phyloP scores from a whole-genome alignment of 1,140 invertebrate species.

The Agrypnia vestita region DNA sequence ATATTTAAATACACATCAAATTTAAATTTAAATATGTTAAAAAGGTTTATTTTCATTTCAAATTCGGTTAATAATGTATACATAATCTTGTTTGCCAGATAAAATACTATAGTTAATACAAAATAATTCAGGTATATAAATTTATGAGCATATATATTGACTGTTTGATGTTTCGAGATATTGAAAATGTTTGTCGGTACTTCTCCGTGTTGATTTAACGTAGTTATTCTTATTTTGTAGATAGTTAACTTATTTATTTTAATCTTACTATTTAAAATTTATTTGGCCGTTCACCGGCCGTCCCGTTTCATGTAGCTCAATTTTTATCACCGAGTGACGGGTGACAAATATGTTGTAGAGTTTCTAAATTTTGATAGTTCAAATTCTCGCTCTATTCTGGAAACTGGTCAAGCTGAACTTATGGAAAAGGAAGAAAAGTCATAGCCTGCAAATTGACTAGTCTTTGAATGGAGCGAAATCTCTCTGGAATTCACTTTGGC shows the following conservation, averaged over 20 bases:
- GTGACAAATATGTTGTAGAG: constrained; percentile 9
- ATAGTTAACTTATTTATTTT: constrained; percentile 54
- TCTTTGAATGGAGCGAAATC: too few species aligned
- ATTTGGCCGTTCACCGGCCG: constrained; percentile 8
- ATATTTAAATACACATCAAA: too few species aligned
- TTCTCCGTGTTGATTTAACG: constrained; percentile 32
- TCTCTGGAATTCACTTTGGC: too few species aligned
- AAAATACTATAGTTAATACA: constrained; percentile 16
- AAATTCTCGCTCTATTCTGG: too few species aligned
- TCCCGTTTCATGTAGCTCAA: constrained; percentile 37
- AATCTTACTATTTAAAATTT: constrained; percentile 38
- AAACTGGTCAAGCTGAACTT: too few species aligned
- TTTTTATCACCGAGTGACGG: constrained; percentile 15
- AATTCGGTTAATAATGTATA: neutral
- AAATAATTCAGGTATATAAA: constrained; percentile 49
- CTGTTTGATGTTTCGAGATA: constrained; percentile 56
- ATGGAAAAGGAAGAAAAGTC: too few species aligned
- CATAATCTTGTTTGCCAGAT: neutral
- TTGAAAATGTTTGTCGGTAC: constrained; percentile 42
- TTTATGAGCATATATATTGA: constrained; percentile 52
- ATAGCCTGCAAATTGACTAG: too few species aligned
- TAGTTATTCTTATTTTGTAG: constrained; percentile 46
- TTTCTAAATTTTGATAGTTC: neutral
- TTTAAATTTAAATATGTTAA: neutral
- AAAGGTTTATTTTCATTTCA: neutral